Conservation (phyloP, 2,113 vertebrate species). For the Talpa occidentalis region DNA sequence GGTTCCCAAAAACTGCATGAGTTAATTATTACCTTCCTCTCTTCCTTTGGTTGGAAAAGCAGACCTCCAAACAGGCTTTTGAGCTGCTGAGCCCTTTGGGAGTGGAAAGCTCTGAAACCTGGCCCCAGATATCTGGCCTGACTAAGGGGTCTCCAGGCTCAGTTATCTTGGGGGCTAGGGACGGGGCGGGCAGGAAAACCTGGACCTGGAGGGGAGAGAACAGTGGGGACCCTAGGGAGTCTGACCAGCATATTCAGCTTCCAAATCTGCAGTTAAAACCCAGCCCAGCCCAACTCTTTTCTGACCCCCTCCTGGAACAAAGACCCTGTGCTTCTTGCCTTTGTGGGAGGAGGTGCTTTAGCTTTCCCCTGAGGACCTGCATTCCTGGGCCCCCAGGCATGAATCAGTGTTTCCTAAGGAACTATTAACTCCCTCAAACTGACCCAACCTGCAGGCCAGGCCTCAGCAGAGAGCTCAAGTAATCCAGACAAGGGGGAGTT, state of each 20-base stretch:
- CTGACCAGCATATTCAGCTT: neutral
- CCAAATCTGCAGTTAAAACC: neutral
- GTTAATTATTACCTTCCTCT: neutral
- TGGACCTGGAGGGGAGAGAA: neutral
- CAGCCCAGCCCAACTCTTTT: neutral
- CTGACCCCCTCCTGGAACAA: neutral
- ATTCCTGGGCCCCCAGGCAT: neutral
- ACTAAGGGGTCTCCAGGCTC: neutral
- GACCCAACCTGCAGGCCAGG: neutral
- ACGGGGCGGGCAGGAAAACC: no score
- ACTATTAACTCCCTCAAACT: neutral
- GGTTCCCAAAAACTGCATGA: neutral
- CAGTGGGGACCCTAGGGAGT: no score
- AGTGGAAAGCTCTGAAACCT: neutral
- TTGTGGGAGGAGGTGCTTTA: neutral
- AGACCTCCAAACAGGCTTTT: neutral
- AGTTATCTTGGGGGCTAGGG: no score
- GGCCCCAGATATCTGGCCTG: rapidly evolving
- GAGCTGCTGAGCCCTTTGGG: neutral
- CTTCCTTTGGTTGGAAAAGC: neutral
- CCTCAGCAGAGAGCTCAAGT: neutral
- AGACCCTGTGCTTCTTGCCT: neutral
- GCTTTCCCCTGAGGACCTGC: neutral
- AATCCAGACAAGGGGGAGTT: neutral
- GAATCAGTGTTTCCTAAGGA: neutral